Percentiles rank a stretch among this genome's conserved stretches.
Conservation (phyloP, 2,888 invertebrate genomes). For the Lumbricus terrestris region DNA sequence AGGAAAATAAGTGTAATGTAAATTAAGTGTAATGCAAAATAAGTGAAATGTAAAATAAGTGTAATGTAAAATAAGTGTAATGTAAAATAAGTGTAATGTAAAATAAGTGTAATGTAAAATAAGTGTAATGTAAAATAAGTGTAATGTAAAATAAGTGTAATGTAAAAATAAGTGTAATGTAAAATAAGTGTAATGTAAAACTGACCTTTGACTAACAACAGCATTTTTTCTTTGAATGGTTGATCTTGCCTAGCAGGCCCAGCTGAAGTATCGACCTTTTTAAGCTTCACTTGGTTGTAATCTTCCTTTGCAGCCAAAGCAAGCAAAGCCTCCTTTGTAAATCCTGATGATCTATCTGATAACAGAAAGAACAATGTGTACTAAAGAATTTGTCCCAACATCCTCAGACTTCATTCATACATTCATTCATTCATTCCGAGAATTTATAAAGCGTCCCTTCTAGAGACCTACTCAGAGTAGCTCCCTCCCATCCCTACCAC, state of each 20-base stretch:
- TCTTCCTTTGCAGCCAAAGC: conserved; percentile 88
- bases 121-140: too few relatives aligned
- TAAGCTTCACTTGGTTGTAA: conserved; percentile 78
- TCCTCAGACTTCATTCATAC: neutral
- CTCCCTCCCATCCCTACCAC: too few relatives aligned
- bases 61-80: too few relatives aligned
- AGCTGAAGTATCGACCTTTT: conserved; percentile 66
- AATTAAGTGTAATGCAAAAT: too few relatives aligned
- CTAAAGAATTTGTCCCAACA: neutral
- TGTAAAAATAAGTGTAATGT: neutral
- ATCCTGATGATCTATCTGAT: conserved; percentile 41
- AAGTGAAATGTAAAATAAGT: too few relatives aligned
- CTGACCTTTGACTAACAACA: conserved; percentile 61
- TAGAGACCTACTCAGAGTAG: too few relatives aligned
- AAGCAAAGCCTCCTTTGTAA: conserved; percentile 86
- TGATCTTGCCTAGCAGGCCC: conserved; percentile 59
- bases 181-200: neutral
- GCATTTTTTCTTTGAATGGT: conserved; percentile 72
- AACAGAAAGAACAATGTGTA: conserved; percentile 22
- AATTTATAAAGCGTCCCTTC: too few relatives aligned
- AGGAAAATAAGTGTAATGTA: too few relatives aligned
- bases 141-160: neutral
- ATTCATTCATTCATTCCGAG: neutral
- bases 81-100: too few relatives aligned
- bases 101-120: neutral